phyloP scores from a whole-genome alignment of 2,797 vertebrate species.

The Micromesistius poutassou region DNA sequence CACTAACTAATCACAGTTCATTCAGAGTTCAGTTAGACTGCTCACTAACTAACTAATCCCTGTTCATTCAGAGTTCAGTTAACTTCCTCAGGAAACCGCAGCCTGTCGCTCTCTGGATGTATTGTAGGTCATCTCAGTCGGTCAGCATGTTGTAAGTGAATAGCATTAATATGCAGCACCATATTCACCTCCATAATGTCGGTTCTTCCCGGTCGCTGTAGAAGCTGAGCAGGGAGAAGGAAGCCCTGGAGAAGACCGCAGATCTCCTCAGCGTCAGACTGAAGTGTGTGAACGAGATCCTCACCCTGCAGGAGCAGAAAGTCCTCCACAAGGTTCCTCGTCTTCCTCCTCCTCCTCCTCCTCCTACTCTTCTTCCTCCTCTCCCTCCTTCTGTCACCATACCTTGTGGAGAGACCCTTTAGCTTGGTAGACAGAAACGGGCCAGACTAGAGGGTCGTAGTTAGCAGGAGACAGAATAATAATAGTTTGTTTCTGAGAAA shows the following conservation, averaged over 20 bases:
- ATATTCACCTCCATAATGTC: slow-evolving; percentile 2
- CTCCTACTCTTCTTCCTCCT: not conserved
- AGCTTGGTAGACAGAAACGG: no score
- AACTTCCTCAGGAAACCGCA: not conserved
- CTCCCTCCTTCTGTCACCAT: not conserved
- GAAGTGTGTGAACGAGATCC: slow-evolving; percentile 79
- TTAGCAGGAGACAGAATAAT: not conserved
- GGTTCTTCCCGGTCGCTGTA: slow-evolving; percentile 65
- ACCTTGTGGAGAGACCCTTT: not conserved
- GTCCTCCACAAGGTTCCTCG: slow-evolving; percentile 51
- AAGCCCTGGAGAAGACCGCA: slow-evolving; percentile 66
- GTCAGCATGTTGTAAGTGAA: no score
- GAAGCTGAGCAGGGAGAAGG: slow-evolving; percentile 79
- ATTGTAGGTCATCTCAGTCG: not conserved
- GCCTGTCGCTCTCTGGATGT: not conserved
- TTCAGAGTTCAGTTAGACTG: no score
- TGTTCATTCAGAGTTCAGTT: no score
- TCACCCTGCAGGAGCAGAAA: slow-evolving; percentile 82
- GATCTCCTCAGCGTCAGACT: slow-evolving; percentile 83
- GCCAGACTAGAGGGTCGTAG: no score
- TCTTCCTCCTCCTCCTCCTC: not conserved
- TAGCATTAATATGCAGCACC: no score
- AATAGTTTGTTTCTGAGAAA: not conserved
- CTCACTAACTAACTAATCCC: not conserved
- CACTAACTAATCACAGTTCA: no score